These are phyloP conservation scores for Dicyrtomina minuta DNA, from an alignment of 2,888 invertebrate genomes.

Conservation along the genomic window DNA sequence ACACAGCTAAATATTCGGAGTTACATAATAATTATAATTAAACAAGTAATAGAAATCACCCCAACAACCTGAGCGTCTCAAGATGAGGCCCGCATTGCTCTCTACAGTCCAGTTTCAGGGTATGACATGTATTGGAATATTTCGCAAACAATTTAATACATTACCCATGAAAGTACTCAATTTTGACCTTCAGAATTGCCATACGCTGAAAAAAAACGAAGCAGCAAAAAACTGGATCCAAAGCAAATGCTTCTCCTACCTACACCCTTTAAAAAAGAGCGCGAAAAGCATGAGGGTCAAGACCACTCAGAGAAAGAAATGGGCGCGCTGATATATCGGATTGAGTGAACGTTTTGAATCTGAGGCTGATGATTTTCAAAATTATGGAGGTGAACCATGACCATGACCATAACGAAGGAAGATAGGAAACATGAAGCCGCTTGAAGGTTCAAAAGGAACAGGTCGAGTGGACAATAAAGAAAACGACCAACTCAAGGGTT, in stretches of 20 bases:
- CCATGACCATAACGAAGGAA: conserved; percentile 54
- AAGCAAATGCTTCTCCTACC: conserved; percentile 62
- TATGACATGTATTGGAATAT: too few species aligned
- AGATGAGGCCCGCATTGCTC: conserved; percentile 87
- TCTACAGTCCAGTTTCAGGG: conserved; percentile 91
- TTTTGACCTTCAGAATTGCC: conserved; percentile 68
- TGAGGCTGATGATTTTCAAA: conserved; percentile 37
- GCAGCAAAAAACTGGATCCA: conserved; percentile 52
- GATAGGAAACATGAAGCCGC: conserved; percentile 59
- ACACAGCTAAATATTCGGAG: conserved; percentile 64
- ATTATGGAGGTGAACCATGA: conserved; percentile 32
- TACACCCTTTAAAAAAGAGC: conserved; percentile 42
- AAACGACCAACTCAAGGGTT: conserved; percentile 62
- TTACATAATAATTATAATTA: conserved; percentile 71
- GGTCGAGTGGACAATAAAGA: conserved; percentile 62
- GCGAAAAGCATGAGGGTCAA: conserved; percentile 40
- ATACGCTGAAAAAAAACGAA: conserved; percentile 82
- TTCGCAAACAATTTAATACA: conserved; percentile 76
- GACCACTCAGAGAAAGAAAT: conserved; percentile 54
- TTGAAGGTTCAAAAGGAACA: conserved; percentile 56
- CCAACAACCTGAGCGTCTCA: conserved; percentile 79
- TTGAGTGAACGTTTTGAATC: conserved; percentile 59
- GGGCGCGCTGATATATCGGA: conserved; percentile 58
- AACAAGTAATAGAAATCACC: conserved; percentile 81
- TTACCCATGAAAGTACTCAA: conserved; percentile 72